These are phyloP conservation scores for Thunnus albacares DNA, from an alignment of 2,797 vertebrate species.

Conservation along the genomic window DNA sequence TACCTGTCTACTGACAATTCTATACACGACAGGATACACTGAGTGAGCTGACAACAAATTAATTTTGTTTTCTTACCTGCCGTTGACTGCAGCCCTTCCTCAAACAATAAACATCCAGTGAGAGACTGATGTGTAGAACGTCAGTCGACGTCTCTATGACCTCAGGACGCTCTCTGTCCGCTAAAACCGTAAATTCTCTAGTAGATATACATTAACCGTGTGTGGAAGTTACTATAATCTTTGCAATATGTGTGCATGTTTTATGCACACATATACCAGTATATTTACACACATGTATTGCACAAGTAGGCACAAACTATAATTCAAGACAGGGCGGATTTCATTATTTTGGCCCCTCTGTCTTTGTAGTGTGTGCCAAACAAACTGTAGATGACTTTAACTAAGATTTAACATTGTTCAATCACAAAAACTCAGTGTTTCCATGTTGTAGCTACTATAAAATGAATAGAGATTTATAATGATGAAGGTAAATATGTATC, in stretches of 20 bases:
- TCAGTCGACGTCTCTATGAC: constrained; percentile 30
- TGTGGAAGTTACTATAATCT: not conserved
- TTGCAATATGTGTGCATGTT: not conserved
- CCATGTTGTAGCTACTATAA: too few species aligned
- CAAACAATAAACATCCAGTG: constrained; percentile 73
- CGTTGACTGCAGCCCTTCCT: constrained; percentile 59
- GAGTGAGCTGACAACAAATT: not conserved
- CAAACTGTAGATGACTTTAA: too few species aligned
- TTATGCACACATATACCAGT: not conserved
- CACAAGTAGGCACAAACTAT: too few species aligned
- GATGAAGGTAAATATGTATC: too few species aligned
- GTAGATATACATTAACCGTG: not conserved
- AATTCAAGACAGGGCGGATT: too few species aligned
- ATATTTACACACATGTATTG: too few species aligned
- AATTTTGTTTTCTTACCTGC: constrained; percentile 68
- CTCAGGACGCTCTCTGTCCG: constrained; percentile 15
- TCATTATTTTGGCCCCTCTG: too few species aligned
- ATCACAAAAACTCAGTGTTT: too few species aligned
- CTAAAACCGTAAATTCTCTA: constrained; percentile 20
- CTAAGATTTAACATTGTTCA: too few species aligned
- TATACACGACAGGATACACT: fast-evolving
- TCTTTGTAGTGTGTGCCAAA: too few species aligned
- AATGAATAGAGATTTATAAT: too few species aligned
- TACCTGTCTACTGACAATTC: fast-evolving
- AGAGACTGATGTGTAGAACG: constrained; percentile 43